phyloP scores from a whole-genome alignment of 2,113 vertebrate genomes.

The Rhagologus leucostigma region DNA sequence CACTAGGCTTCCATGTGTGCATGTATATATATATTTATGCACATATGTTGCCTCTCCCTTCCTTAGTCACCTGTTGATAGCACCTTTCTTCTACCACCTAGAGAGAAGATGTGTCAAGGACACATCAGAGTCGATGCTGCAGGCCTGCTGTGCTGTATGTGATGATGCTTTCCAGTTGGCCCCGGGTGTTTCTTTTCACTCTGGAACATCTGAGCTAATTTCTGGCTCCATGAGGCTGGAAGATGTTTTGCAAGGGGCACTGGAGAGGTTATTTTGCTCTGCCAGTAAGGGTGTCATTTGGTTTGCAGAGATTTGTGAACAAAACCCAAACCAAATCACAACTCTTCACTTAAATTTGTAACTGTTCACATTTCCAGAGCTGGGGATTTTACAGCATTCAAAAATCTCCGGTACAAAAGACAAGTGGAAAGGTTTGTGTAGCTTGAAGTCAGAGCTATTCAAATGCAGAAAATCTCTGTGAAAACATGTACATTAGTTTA shows the following conservation, averaged over 20 bases:
- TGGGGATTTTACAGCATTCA: neutral
- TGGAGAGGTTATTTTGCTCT: neutral
- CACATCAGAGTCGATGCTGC: neutral
- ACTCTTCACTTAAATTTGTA: neutral
- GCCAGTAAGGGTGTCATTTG: neutral
- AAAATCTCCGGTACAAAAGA: neutral
- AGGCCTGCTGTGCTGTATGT: neutral
- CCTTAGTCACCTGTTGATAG: slow-evolving; percentile 26
- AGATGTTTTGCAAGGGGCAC: neutral
- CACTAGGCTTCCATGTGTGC: neutral
- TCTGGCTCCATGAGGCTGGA: neutral
- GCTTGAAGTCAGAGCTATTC: neutral
- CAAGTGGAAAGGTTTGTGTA: neutral
- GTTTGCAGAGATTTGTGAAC: neutral
- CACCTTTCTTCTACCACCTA: neutral
- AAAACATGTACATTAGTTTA: neutral
- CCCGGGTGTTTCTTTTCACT: neutral
- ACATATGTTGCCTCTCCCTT: slow-evolving; percentile 20
- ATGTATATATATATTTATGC: too few relatives aligned
- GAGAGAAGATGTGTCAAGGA: slow-evolving; percentile 21
- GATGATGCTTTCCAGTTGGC: slow-evolving; percentile 25
- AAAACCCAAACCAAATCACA: neutral
- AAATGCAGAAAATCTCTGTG: neutral
- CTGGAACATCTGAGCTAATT: neutral
- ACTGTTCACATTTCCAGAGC: neutral